Evolutionary conservation across 1,140 invertebrate genomes (phyloP), one percentile per base, ranked within the genome.

Genomic region (Micrasema longulum): DNA sequence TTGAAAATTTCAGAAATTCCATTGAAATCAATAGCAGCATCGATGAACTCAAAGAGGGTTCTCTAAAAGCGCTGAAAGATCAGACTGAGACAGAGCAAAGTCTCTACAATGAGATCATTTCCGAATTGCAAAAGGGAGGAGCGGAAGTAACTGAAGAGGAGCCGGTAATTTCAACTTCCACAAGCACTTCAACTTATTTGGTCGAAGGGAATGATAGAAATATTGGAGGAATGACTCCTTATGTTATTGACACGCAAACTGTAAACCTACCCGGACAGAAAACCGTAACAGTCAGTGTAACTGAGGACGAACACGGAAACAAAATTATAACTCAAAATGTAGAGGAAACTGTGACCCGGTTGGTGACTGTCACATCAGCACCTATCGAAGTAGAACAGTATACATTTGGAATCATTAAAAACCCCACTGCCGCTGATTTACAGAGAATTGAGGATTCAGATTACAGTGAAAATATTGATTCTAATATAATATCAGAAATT

Each of bases 271-370:
- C 83, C 1, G 76, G 81, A 48, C 82, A 85, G 72, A 85, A 85
- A 77, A 83, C 81, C 6, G 84, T 86, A 6, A 84, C 81, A 20
- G 83, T 86, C 0, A 86, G 83, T 68, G 82, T 84, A 1, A 79
- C 79, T 4, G 83, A 86, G 78, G 84, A 86, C 72, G 83, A 83
- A 77, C 84, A 80, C 64, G 84, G 83, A 5, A 85, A 85, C 52
- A 84, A 84, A 80, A 79, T 85, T 1, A 83, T 85, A 12, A 85
- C 81, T 41, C 83, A 84, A 77, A 85, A 85, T 62, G 79, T 85
- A 18, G 84, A 85, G 76, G 80, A 84, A 74, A 71, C 82, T 60
- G 80, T 80, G 22, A 83, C 80, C 3, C 79, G 82, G 74, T 81
- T 84, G 63, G 76, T 83, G 10, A 81, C 81, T 26, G 76, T 77